Conservation (phyloP, 2,888 invertebrate genomes). For the Trissoscelio sp. region DNA sequence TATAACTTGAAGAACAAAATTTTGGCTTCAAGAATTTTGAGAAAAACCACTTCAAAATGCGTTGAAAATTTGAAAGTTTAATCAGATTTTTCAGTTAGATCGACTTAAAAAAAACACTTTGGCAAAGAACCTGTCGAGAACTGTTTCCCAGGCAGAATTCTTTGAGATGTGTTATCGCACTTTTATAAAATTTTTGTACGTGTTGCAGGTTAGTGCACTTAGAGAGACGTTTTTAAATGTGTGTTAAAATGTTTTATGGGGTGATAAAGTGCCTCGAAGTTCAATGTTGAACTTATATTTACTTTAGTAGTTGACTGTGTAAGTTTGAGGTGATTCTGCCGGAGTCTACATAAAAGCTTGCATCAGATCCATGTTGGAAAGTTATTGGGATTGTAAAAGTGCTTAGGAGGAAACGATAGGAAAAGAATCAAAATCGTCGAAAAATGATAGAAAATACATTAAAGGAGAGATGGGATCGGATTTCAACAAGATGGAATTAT, state of each 20-base stretch:
- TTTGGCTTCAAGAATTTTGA: no score
- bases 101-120: constrained; percentile 1
- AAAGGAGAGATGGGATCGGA: constrained; percentile 16
- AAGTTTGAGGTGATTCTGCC: constrained; percentile 57
- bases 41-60: no score
- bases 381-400: constrained; percentile 59
- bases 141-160: constrained; percentile 22
- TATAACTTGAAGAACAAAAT: no score
- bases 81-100: neutral
- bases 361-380: constrained; percentile 48
- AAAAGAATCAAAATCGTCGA: constrained; percentile 41
- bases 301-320: constrained; percentile 55
- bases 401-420: constrained; percentile 46
- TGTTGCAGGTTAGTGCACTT: constrained; percentile 50
- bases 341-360: constrained; percentile 57
- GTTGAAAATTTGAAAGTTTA: neutral
- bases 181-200: constrained; percentile 51
- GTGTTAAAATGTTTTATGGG: constrained; percentile 55
- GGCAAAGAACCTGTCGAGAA: constrained; percentile 10
- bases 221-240: constrained; percentile 55
- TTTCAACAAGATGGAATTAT: constrained; percentile 14
- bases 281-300: constrained; percentile 62
- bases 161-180: constrained; percentile 45
- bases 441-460: constrained; percentile 50
- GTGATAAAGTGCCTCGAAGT: constrained; percentile 49